Evolutionary conservation across 2,797 vertebrate genomes (phyloP).

Genomic region (Aphelocoma californica): DNA sequence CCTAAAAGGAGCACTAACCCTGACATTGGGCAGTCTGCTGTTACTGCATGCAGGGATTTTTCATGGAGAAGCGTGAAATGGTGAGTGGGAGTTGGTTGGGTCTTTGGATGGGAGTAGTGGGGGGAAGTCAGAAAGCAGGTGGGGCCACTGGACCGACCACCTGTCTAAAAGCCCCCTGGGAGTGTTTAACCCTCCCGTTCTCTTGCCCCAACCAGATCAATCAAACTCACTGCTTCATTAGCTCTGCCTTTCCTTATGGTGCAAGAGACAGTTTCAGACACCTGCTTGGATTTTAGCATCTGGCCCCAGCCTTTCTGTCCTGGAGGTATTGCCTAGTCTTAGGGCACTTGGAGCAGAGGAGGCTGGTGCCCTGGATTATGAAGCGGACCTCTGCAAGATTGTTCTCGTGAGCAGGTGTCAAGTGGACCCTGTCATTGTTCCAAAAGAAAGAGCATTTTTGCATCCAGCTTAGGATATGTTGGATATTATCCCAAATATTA

Average conservation of each 20-base stretch:
- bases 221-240: not conserved
- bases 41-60: not conserved
- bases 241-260: not conserved
- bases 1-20: not conserved
- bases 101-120: not conserved
- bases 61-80: not conserved
- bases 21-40: not conserved
- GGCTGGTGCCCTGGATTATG: not conserved
- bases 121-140: not conserved
- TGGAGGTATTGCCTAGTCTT: not conserved
- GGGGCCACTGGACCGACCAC: rapidly evolving
- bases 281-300: not conserved
- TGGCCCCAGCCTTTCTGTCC: not conserved
- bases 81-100: not conserved
- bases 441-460: not conserved
- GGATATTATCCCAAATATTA: not conserved
- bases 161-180: not conserved
- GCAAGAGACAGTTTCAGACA: not conserved
- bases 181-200: rapidly evolving
- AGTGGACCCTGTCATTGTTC: not conserved
- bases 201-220: not conserved
- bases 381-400: not conserved
- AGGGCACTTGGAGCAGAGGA: not conserved
- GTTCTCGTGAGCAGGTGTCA: not conserved
- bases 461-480: not conserved